Percentiles rank a stretch among this genome's conserved stretches.
These are phyloP conservation scores for Luperina testacea DNA, from an alignment of 2,888 invertebrate species.

Conservation along the genomic window DNA sequence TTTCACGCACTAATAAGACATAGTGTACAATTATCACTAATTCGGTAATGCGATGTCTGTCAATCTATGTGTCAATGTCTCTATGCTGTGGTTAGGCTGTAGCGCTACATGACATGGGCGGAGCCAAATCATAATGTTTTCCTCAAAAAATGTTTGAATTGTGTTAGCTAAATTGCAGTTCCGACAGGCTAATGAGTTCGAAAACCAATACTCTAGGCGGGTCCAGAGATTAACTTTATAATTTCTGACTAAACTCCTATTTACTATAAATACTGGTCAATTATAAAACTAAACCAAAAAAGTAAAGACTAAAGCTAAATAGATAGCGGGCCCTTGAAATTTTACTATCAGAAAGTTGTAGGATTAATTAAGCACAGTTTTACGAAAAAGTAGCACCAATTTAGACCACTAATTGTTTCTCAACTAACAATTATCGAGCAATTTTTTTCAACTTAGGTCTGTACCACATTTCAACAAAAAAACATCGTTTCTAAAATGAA, in stretches of 20 bases:
- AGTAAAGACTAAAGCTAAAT: too few relatives aligned
- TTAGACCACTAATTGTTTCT: conserved; percentile 9
- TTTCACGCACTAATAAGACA: conserved; percentile 72
- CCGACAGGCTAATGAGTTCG: conserved; percentile 41
- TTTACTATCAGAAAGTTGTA: neutral
- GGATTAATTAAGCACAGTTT: neutral
- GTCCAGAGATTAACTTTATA: conserved; percentile 10
- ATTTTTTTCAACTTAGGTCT: conserved; percentile 58
- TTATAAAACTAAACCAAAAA: neutral
- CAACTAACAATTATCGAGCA: conserved; percentile 56
- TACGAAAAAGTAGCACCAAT: neutral
- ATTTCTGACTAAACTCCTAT: conserved; percentile 9
- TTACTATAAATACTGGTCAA: too few relatives aligned
- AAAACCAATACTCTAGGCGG: conserved; percentile 41
- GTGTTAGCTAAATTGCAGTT: conserved; percentile 37
- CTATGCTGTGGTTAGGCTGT: conserved; percentile 72
- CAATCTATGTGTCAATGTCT: conserved; percentile 76
- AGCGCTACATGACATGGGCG: conserved; percentile 72
- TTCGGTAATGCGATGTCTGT: conserved; percentile 78
- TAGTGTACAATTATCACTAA: conserved; percentile 77
- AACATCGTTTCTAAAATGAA: conserved; percentile 13
- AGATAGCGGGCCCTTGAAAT: too few relatives aligned
- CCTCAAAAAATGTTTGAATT: conserved; percentile 52
- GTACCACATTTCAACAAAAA: neutral
- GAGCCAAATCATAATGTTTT: conserved; percentile 59